Evolutionary conservation across 1,140 invertebrate genomes (phyloP), one percentile per base, ranked within the genome.

Genomic region (Batillaria attramentaria): DNA sequence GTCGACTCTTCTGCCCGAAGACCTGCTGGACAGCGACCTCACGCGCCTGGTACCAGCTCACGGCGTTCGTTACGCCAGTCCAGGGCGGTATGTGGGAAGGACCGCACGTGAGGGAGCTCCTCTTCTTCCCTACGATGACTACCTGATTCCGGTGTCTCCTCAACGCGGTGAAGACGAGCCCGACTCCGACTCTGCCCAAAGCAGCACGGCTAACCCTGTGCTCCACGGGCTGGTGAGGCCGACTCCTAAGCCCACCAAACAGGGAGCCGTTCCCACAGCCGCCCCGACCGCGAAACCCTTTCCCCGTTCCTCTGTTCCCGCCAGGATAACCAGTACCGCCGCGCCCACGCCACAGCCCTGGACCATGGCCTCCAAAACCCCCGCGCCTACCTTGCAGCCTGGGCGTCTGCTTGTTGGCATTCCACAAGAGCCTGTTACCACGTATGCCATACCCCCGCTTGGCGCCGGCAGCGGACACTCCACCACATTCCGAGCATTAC

Each of bases 121-220:
- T n/a, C n/a, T n/a, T n/a, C 57, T 28, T 46, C 41, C 13, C 4
- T 70, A 70, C 68, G 42, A 70, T 31, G 68, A 70, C 28, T 70
- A 70, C 28, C 68, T 10, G 4, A 46, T 42, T 6, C 68, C 68
- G 3, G 8, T 28, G 2, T 42, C 41, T 13, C n/a, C 18, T n/a
- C n/a, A n/a, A n/a, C 20, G n/a, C 18, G 2, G 41, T 31, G 4
- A 46, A 46, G 39, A 31, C 33, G 39, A 70, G 37, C 37, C 37
- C 20, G 5, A 16, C 13, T 37, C 31, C 18, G 1, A 35, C 31
- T 69, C 39, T 8, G 13, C 66, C 3, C 66, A 20, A 16, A 0
- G 4, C 31, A 31, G 13, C 66, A 41, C 66, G 13, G 0, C 37
- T 0, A 20, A 41, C 24, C 66, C 66, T 41, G 37, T 18, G 18